Percentiles rank a stretch among this genome's conserved stretches.
Evolutionary conservation across 2,113 vertebrate species (phyloP).

Genomic region (Hippotragus niger): DNA sequence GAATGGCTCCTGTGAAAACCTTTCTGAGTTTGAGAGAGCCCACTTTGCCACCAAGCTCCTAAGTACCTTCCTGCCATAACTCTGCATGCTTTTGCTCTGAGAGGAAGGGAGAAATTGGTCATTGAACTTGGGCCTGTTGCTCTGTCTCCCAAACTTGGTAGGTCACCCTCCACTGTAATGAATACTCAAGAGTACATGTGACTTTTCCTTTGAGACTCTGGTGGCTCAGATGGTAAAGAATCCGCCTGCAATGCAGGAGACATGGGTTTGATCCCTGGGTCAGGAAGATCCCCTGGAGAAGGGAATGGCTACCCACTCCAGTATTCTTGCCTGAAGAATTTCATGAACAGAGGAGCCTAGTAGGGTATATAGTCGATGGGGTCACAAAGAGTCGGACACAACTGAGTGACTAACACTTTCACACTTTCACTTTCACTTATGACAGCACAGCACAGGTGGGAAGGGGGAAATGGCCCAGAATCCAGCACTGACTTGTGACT

Average conservation of each 20-base stretch:
- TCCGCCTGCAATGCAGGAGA: background rate
- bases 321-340: background rate
- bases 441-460: background rate
- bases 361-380: accelerated
- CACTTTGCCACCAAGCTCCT: background rate
- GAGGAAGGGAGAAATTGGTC: background rate
- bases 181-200: background rate
- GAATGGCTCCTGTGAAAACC: background rate
- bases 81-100: background rate
- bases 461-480: background rate
- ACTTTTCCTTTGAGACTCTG: background rate
- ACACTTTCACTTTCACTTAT: background rate
- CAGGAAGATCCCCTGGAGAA: background rate
- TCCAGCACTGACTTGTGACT: constrained; percentile 5
- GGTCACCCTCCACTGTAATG: background rate
- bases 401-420: background rate
- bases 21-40: background rate
- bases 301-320: background rate
- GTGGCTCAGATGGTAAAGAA: background rate
- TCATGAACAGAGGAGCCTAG: background rate
- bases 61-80: background rate
- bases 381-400: background rate
- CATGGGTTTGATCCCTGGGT: background rate
- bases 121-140: background rate
- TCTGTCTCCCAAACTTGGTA: background rate